Evolutionary conservation across 2,888 invertebrate species (phyloP), one percentile per base, ranked within the genome.

Genomic region (Drosophila kokeensis): DNA sequence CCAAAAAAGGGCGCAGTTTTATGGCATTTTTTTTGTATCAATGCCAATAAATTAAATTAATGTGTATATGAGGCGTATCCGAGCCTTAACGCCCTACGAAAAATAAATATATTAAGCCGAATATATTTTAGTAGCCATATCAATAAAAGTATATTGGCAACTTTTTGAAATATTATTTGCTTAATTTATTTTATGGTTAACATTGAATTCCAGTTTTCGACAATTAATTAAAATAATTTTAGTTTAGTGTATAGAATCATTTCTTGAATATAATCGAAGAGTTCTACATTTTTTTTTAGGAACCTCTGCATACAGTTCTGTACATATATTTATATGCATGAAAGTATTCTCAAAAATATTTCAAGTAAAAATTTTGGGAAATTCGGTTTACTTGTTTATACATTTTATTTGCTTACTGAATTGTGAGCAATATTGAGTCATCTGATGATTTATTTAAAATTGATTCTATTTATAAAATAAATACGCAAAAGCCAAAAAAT

Each of bases 1-100:
- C 24, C 40, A 52, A 42, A 70, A 70, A 73, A 63, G 69, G 82
- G 82, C 58, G 79, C 82, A 82, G 79, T 55, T 69, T 63, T 50
- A 60, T 52, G 38, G 64, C 27, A 8, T 54, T 60, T 45, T 45
- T 34, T 45, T 62, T 15, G 6, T 30, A 53, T 36, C 13, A 62
- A 71, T 58, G n/a, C 48, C 42, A 48, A 58, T 13, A 49, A 42
- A 13, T 36, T 54, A 36, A 34, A 15, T 27, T 30, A 30, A n/a
- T 18, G 54, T 45, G 38, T 15, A 38, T 69, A 69, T 64, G 57
- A 50, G 59, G 52, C 50, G 48, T 48, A 52, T 38, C 54, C n/a
- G 21, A 7, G 24, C n/a, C n/a, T 24, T 21, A 21, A 48, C 30
- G 45, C 60, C 29, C 45, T 57, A 45, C 24, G 53, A 50, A 40